Base-by-base conservation (phyloP, 2,113 vertebrate species). In the Dasyprocta punctata region DNA sequence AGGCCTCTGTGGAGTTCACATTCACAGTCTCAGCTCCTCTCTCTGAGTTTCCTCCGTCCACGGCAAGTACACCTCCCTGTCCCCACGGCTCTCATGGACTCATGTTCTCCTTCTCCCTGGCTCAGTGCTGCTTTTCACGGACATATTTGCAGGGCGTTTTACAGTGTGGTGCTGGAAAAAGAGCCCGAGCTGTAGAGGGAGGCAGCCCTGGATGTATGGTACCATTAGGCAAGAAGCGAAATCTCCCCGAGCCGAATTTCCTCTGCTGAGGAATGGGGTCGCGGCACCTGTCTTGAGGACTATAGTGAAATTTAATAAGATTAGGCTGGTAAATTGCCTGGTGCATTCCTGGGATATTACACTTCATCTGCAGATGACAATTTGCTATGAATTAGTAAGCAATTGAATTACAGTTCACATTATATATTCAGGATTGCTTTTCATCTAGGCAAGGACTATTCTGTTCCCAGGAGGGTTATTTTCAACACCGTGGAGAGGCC, bases 321-420 rank as follows among this genome's bases (percentile, higher is more conserved):
- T 60, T 30, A 47, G 49, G 13, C 87, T 54, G 41, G 19, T 49
- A 67, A 47, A 60, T 80, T 89, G 63, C 73, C 52, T 92, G 67
- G 30, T n/a, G 60, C 26, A n/a, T 49, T 81, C 56, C 24, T 67
- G 30, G 83, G 75, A 41, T 75, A 47, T 33, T 90, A 69, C 41
- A 33, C n/a, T 67, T 87, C 26, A 17, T 56, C 28, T 69, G 28
- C 17, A 58, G 38, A 83, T 12, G 61, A n/a, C 20, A 73, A 26
- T 95, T 93, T 52, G 60, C 44, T 63, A 30, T 88, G 63, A 94
- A 82, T 96, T 85, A n/a, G 30, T 87, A 92, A 87, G 52, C 60
- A 58, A 44, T 52, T 82, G 71, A 88, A 36, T 65, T 69, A 28
- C 22, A 30, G 49, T 14, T 96, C 36, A 52, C 13, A 24, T 69